Evolutionary conservation across 1,140 invertebrate species (phyloP).

Genomic region (Diorhabda elongata): DNA sequence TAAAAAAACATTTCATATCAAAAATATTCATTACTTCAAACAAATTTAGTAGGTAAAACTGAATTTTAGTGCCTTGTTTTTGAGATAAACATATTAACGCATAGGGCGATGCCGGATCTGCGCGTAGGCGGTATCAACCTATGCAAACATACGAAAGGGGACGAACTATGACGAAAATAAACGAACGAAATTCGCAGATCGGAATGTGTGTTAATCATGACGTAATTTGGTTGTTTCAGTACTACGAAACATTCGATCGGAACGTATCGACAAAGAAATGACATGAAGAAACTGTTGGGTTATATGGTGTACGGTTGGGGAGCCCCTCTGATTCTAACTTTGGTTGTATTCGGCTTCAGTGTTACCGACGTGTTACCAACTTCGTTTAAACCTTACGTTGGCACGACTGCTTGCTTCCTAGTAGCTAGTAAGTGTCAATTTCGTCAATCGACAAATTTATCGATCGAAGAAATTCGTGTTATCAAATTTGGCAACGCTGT

Average conservation of each 20-base stretch:
- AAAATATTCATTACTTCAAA: no score
- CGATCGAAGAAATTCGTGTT: background rate
- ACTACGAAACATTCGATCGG: conserved; percentile 22
- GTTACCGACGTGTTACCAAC: conserved; percentile 18
- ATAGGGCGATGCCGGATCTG: no score
- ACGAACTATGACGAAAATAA: no score
- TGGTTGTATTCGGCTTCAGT: conserved; percentile 20
- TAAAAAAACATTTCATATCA: no score
- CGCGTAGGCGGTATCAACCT: no score
- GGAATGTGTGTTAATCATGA: no score
- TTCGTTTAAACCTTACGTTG: conserved; percentile 27
- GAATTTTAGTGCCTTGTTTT: no score
- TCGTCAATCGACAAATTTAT: no score
- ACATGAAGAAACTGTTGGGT: conserved; percentile 27
- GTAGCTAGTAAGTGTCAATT: conserved; percentile 26
- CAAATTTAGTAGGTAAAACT: no score
- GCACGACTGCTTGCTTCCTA: conserved; percentile 27
- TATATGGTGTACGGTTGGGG: conserved; percentile 33
- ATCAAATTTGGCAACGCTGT: background rate
- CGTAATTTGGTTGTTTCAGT: background rate
- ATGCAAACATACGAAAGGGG: no score
- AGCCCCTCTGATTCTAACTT: conserved; percentile 25
- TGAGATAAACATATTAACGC: no score
- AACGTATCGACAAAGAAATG: conserved; percentile 21
- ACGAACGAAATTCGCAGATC: no score